Base-by-base conservation (phyloP, 2,113 vertebrate genomes). In the Pygoscelis adeliae region DNA sequence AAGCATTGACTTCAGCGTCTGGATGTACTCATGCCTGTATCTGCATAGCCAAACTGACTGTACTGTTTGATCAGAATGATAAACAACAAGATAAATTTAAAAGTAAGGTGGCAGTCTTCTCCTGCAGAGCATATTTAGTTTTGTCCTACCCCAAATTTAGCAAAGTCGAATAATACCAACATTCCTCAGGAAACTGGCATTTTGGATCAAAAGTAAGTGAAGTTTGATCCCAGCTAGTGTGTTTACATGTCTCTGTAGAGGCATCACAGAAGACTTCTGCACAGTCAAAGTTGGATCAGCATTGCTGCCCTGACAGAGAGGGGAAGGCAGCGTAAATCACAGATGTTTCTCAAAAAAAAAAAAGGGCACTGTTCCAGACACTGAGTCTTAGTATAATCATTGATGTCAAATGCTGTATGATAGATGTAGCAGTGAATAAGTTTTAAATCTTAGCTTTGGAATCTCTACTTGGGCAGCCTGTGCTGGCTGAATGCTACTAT, bases 381-480 rank as follows among this genome's bases (percentile, higher is more conserved):
- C 10, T 7, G 15, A 61, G 19, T 83, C 58, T 90, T 69, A 38
- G 67, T 86, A 90, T 89, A 84, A 63, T 74, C 36, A 25, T 59
- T 32, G 42, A 38, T 92, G 88, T 47, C 63, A 90, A 92, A 66
- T 63, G 67, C 55, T 27, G 17, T 10, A 6, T 82, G 52, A 87
- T 70, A 47, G 42, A 67, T 87, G 36, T 50, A 53, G 44, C 40
- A 42, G 25, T 49, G 53, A 80, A 26, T 58, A 52, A 83, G 78
- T 74, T 74, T 91, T 73, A 77, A 96, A 66, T 79, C 40, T 91
- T 52, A 46, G 36, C 34, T 91, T 89, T 87, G 81, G 49, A 87
- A 71, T 72, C 46, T 71, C 42, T 90, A 1, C 46, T 71, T 67
- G 55, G 81, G 34, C 77, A 83, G 15, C 30, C 36, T 76, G 55